phyloP scores from a whole-genome alignment of 2,888 invertebrate genomes.

The Thysanoteuthis rhombus region DNA sequence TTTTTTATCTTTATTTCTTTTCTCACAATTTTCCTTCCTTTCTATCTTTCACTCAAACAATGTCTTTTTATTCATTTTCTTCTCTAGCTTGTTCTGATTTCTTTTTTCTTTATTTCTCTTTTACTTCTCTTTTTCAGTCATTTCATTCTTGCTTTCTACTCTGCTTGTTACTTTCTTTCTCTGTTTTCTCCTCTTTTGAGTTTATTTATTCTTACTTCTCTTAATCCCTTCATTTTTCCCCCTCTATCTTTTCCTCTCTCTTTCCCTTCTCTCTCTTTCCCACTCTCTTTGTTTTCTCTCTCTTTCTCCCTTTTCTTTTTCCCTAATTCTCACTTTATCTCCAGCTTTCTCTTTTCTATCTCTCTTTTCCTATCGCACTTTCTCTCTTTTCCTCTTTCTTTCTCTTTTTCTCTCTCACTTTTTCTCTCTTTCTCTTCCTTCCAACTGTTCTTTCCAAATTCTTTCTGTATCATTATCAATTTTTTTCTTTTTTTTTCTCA shows the following conservation, averaged over 20 bases:
- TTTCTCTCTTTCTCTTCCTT: not conserved
- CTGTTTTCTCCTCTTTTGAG: too few relatives aligned
- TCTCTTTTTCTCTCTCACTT: not conserved
- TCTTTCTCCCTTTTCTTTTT: too few relatives aligned
- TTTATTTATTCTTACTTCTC: not conserved
- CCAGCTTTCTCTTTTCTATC: too few relatives aligned
- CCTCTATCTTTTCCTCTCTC: not conserved
- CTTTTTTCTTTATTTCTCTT: not conserved
- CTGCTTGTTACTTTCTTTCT: too few relatives aligned
- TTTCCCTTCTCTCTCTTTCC: not conserved
- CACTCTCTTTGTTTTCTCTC: not conserved
- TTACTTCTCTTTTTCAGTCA: not conserved
- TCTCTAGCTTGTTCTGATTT: not conserved
- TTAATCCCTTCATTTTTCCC: not conserved
- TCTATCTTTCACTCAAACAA: not conserved
- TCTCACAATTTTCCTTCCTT: too few relatives aligned
- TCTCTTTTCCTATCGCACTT: not conserved
- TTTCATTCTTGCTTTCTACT: too few relatives aligned
- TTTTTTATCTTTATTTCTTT: too few relatives aligned
- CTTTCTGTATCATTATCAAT: not conserved
- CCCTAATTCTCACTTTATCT: not conserved
- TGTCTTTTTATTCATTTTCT: not conserved
- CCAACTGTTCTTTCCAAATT: not conserved
- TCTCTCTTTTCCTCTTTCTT: not conserved
- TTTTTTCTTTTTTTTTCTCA: not conserved